A percentile compares a stretch with the other conserved stretches of the same genome.
phyloP scores from a whole-genome alignment of 1,140 invertebrate genomes.

The Drosophila carrolli region DNA sequence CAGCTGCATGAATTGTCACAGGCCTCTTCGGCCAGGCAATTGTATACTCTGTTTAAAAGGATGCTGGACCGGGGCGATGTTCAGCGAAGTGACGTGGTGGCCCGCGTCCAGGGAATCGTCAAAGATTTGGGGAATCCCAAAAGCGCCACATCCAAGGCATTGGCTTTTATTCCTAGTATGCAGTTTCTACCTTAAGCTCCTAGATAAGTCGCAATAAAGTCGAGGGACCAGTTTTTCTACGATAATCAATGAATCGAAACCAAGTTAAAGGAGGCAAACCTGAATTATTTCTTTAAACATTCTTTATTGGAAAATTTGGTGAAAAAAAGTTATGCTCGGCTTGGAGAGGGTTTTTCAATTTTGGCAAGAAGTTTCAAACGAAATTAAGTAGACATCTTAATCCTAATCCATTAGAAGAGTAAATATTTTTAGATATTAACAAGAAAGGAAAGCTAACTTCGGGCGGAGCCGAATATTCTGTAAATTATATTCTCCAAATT shows the following conservation, averaged over 20 bases:
- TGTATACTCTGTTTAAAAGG: slow-evolving; percentile 72
- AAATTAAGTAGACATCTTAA: too few species aligned
- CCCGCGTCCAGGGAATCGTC: slow-evolving; percentile 73
- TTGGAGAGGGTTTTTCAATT: too few species aligned
- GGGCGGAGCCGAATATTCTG: too few species aligned
- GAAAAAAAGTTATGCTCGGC: too few species aligned
- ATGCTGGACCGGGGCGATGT: slow-evolving; percentile 78
- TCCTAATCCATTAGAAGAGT: too few species aligned
- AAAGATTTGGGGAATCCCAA: slow-evolving; percentile 80
- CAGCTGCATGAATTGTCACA: slow-evolving; percentile 69
- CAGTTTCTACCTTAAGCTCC: slow-evolving; percentile 74
- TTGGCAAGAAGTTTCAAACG: too few species aligned
- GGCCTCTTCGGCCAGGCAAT: slow-evolving; percentile 68
- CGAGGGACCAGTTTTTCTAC: slow-evolving; percentile 31
- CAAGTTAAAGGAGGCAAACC: too few species aligned
- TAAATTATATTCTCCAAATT: too few species aligned
- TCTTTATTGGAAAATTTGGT: too few species aligned
- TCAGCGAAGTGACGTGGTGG: slow-evolving; percentile 78
- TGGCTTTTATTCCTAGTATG: slow-evolving; percentile 74
- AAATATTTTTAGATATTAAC: too few species aligned
- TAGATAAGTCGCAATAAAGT: slow-evolving; percentile 29
- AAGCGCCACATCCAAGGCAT: slow-evolving; percentile 70
- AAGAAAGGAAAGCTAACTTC: too few species aligned
- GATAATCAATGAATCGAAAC: not conserved
- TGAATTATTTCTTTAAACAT: too few species aligned